A percentile compares a stretch with the other conserved stretches of the same genome.
phyloP scores from a whole-genome alignment of 2,888 invertebrate genomes.

The Pseudolycoriella hygida region DNA sequence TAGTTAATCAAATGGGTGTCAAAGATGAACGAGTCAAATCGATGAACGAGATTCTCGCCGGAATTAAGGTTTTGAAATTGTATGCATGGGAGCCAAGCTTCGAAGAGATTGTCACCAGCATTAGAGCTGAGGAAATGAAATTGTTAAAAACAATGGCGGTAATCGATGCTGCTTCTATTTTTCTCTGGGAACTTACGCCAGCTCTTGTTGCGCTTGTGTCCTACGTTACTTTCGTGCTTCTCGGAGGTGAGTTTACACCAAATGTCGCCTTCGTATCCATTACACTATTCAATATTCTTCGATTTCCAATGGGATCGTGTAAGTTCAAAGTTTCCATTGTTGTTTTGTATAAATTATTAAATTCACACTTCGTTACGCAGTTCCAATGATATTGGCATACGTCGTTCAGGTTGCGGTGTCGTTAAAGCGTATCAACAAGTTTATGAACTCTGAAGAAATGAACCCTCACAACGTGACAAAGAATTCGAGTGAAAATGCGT shows the following conservation, averaged over 20 bases:
- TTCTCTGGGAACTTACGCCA: constrained; percentile 42
- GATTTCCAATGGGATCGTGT: constrained; percentile 18
- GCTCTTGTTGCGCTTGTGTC: constrained; percentile 31
- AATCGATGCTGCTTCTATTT: constrained; percentile 32
- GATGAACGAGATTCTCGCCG: constrained; percentile 32
- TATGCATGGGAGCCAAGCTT: constrained; percentile 45
- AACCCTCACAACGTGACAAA: constrained; percentile 26
- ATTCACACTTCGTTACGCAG: too few relatives aligned
- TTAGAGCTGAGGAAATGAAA: constrained; percentile 36
- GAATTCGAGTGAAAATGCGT: constrained; percentile 13
- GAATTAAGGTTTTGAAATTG: constrained; percentile 27
- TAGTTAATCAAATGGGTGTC: constrained; percentile 28
- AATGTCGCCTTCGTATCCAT: constrained; percentile 38
- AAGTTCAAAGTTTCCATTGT: too few relatives aligned
- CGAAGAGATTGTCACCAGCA: constrained; percentile 33
- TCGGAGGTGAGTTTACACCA: constrained; percentile 28
- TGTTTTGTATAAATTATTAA: too few relatives aligned
- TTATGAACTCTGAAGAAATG: constrained; percentile 35
- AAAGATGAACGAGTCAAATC: constrained; percentile 33
- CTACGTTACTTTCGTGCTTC: constrained; percentile 25
- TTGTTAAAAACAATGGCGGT: constrained; percentile 37
- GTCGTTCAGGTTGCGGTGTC: constrained; percentile 28
- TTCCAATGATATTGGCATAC: constrained; percentile 5
- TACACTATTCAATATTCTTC: constrained; percentile 36
- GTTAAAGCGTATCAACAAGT: constrained; percentile 34